Base-by-base conservation (phyloP, 2,888 invertebrate species). In the Hydriomena furcata region DNA sequence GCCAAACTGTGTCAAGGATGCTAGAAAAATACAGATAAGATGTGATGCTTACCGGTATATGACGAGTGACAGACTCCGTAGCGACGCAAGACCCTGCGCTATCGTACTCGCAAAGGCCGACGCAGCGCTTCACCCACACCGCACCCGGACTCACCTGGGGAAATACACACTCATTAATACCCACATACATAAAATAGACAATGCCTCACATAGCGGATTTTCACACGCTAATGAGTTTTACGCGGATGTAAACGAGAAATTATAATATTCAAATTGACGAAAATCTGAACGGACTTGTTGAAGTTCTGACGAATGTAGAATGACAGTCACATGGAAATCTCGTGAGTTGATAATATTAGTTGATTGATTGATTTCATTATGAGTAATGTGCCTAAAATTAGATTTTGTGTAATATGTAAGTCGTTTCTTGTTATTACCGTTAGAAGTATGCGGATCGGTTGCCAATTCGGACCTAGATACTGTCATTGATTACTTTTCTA, bases 61-160 rank as follows among this genome's bases (percentile, higher is more conserved):
- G 68, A 35, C 79, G 71, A 36, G 61, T 72, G 52, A 52, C 68
- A 7, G 71, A 79, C 41, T 75, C 76, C 2, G 71, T 75, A 27
- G 87, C 68, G 27, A 80, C 70, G 65, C 89, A 90, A 45, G 79
- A 74, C 38, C 80, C 83, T 0, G 68, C 66, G 47, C 68, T 72
- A 27, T 76, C 79, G 57, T 73, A 80, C 66, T 83, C 82, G 68
- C 89, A 89, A 38, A 87, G 77, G 5, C 89, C 89, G 42, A 84
- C 81, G 63, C 89, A 90, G 7, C 84, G 73, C 59, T 87, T 87
- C 43, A 89, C 84, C 89, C 89, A 90, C 52, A 87, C 84, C 3
- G 84, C 79, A 31, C 82, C 76, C 2, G 89, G 89, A 51, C 69
- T 82, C 58, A 89, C 76, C 89, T 90, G 83, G 76, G 79, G 77